Conservation (phyloP, 2,888 invertebrate genomes). For the Drosophila cracens region DNA sequence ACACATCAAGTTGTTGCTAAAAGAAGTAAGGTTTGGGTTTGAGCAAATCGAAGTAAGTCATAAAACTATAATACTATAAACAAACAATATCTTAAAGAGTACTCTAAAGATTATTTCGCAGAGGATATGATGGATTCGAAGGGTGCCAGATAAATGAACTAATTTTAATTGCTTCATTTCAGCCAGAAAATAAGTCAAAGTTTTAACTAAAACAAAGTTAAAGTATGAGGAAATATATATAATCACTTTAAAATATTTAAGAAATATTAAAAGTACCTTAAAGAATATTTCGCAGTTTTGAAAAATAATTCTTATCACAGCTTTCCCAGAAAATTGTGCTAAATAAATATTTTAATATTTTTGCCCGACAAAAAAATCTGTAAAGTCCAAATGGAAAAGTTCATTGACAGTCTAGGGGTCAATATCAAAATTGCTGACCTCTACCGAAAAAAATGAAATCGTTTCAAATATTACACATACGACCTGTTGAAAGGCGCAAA, state of each 20-base stretch:
- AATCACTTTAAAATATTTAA: not conserved
- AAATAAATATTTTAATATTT: not conserved
- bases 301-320: not conserved
- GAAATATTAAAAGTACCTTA: not conserved
- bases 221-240: not conserved
- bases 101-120: not conserved
- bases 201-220: not conserved
- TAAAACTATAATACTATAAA: not conserved
- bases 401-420: slow-evolving; percentile 53
- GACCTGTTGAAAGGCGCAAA: slow-evolving; percentile 66
- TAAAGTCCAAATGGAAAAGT: slow-evolving; percentile 20
- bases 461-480: slow-evolving; percentile 33
- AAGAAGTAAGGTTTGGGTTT: not conserved
- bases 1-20: not conserved
- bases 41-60: not conserved
- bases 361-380: not conserved
- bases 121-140: not conserved
- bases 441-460: slow-evolving; percentile 24
- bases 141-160: not conserved
- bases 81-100: not conserved
- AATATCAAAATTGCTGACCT: slow-evolving; percentile 73
- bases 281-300: not conserved
- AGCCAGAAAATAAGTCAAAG: not conserved
- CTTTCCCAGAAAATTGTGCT: not conserved
- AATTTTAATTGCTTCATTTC: not conserved